Evolutionary conservation across 2,888 invertebrate species (phyloP).

Genomic region (Kryphioiulus occultus): DNA sequence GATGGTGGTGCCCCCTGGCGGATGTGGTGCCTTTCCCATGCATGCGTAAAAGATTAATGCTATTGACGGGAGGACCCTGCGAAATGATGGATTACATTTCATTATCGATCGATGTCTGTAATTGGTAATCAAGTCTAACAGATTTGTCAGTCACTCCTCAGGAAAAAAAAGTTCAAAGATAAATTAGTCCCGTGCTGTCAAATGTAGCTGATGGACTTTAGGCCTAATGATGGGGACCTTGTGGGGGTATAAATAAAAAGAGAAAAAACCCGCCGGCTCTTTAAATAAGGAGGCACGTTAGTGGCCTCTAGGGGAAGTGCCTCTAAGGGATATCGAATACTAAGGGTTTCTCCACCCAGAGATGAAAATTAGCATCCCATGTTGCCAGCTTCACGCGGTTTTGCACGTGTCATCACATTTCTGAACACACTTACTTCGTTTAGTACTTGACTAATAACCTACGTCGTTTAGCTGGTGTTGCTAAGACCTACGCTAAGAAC

Average conservation of each 20-base stretch:
- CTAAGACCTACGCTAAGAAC: background rate
- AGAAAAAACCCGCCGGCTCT: background rate
- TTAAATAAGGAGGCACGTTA: constrained; percentile 23
- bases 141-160: constrained; percentile 52
- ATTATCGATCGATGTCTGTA: constrained; percentile 52
- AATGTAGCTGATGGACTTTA: constrained; percentile 46
- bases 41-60: constrained; percentile 47
- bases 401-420: constrained; percentile 16
- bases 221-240: constrained; percentile 43
- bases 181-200: constrained; percentile 49
- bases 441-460: background rate
- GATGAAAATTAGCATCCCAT: constrained; percentile 15
- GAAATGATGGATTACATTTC: constrained; percentile 53
- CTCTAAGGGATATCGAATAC: background rate
- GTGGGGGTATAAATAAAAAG: constrained; percentile 8
- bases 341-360: background rate
- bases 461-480: background rate
- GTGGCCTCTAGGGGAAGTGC: constrained; percentile 16
- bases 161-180: constrained; percentile 49
- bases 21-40: background rate
- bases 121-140: constrained; percentile 53
- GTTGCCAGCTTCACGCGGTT: constrained; percentile 2
- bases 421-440: background rate
- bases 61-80: constrained; percentile 47
- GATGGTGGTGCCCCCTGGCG: background rate